Evolutionary conservation across 2,797 vertebrate genomes (phyloP), one percentile per base, ranked within the genome.

Genomic region (Thaleichthys pacificus): DNA sequence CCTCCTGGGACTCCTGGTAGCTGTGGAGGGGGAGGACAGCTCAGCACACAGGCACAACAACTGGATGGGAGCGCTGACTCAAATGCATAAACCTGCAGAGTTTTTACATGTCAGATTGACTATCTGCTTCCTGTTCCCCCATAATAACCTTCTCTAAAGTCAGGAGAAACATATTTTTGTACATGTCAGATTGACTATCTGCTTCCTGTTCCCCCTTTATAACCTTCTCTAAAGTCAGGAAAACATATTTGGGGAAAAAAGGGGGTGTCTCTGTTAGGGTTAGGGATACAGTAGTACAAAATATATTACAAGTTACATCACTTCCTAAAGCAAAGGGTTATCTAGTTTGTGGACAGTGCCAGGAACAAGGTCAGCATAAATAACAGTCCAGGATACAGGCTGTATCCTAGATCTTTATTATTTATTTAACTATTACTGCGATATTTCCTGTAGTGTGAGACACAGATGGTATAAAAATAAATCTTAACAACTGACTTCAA

Each of bases 1-100:
- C 97, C 88, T 98, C 96, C 42, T 92, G 95, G 28, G 96, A 95
- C 85, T 98, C 96, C 90, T 95, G 94, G 77, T 93, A 96, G 89
- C 97, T 98, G 80, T 1, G 5, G 54, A 38, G 12, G 51, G 28
- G 14, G 30, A 47, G 7, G n/a, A 4, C 42, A n/a, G n/a, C 3
- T 32, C 11, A 54, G 26, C 73, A 60, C 54, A 42, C 21, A 4
- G 54, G 12, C 8, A 42, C 15, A 56, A 56, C 17, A 51, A 3
- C 17, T 47, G 42, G 42, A 47, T 47, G 2, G 42, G 42, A 14
- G 42, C 11, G 12, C 42, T 47, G 42, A 47, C 42, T 14, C 14
- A 47, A 8, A 14, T 47, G 12, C 42, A 47, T 8, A 47, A 47
- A 11, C 42, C 11, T 47, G 42, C 9, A 47, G 42, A 14, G 42